Base-by-base conservation (phyloP, 2,888 invertebrate genomes). In the Melangyna quadrimaculata region DNA sequence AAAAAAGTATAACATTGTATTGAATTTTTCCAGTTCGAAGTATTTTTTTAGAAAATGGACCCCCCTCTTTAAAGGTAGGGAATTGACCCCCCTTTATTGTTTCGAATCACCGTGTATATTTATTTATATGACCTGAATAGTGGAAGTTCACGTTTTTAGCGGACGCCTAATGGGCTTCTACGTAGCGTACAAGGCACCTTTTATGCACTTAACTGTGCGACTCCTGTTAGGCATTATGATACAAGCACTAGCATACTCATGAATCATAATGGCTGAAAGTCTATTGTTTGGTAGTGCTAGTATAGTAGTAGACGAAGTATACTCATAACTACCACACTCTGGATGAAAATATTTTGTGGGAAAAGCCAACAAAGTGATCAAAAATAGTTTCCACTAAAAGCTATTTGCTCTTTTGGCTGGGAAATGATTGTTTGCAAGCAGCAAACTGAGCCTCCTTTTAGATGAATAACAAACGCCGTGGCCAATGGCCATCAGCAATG, bases 351-450 rank as follows among this genome's bases (percentile, higher is more conserved):
- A 69, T 32, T 3, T 17, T 75, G 79, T 86, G 86, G 77, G 86
- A 86, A 86, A 86, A 86, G 73, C 86, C 80, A 86, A 86, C 80
- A 86, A 86, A 61, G 80, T 27, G 63, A 74, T 74, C 69, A 40
- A 51, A 82, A 72, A 82, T 78, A 82, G 75, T 61, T 83, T 74
- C 57, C 79, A 80, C 77, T 86, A 86, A 86, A 86, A 80, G 86
- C 84, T 84, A 79, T 84, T 84, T 84, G 69, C 84, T n/a, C 79
- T 75, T 45, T 69, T 61, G 71, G 67, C 14, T 22, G 59, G 45
- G 7, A n/a, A 10, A 51, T 70, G 78, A 78, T 82, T 82, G 78
- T 82, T 82, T 82, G 78, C 82, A 74, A 77, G 63, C 51, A 69
- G 79, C 87, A 83, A 82, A 82, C 83, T 77, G 63, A 72, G 80